phyloP scores from a whole-genome alignment of 2,797 vertebrate species.

The Enteromius unitaeniatus region DNA sequence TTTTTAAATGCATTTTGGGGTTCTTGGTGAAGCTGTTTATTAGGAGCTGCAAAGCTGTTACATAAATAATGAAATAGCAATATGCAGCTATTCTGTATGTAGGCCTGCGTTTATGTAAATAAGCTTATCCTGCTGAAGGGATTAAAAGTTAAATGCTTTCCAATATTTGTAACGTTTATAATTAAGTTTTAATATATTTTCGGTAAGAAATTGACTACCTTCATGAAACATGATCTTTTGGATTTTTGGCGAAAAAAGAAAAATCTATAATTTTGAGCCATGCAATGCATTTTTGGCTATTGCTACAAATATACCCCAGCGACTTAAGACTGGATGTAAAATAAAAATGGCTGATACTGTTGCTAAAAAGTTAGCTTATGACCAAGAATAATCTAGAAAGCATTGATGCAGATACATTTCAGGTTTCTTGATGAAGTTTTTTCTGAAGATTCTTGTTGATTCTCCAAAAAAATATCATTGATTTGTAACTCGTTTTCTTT shows the following conservation, averaged over 20 bases:
- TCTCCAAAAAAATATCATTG: background rate
- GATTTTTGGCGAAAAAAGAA: too few relatives aligned
- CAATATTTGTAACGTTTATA: background rate
- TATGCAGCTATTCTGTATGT: background rate
- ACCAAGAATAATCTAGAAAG: background rate
- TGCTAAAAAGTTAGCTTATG: background rate
- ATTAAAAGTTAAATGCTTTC: background rate
- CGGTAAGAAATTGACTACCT: too few relatives aligned
- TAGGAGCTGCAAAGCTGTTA: background rate
- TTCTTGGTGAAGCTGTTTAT: background rate
- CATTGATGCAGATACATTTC: background rate
- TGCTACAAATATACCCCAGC: too few relatives aligned
- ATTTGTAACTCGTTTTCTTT: constrained; percentile 2
- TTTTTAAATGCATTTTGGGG: background rate
- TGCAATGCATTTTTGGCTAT: too few relatives aligned
- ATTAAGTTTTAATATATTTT: too few relatives aligned
- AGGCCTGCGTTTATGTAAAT: background rate
- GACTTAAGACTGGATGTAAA: background rate
- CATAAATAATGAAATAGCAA: background rate
- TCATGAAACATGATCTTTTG: too few relatives aligned
- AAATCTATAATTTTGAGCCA: too few relatives aligned
- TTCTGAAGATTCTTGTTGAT: background rate
- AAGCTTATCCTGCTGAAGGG: background rate
- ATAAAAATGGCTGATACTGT: background rate
- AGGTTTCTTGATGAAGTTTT: background rate